Percentiles rank a stretch among this genome's conserved stretches.
Evolutionary conservation across 2,888 invertebrate species (phyloP).

Genomic region (Tenthredo distinguenda): DNA sequence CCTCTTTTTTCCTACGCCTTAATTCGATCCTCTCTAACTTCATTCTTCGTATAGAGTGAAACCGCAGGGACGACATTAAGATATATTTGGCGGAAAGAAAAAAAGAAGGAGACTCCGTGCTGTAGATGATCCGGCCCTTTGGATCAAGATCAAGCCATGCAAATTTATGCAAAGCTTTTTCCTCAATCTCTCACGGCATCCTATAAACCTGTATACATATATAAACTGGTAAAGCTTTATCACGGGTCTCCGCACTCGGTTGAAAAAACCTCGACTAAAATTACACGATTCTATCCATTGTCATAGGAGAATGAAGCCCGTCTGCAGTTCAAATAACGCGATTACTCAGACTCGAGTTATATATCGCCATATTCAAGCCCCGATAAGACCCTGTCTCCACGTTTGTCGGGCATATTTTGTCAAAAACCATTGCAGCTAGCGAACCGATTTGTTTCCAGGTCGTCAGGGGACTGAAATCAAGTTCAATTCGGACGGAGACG

Average conservation of each 20-base stretch:
- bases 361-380: not conserved
- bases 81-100: not conserved
- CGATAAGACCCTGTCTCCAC: too few species aligned
- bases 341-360: conserved; percentile 5
- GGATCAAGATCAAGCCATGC: not conserved
- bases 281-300: not conserved
- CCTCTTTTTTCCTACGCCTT: too few species aligned
- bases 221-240: not conserved
- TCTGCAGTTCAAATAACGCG: not conserved
- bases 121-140: not conserved
- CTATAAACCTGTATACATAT: not conserved
- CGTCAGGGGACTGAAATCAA: conserved; percentile 79
- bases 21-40: too few species aligned
- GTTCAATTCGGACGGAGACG: conserved; percentile 85
- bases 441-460: conserved; percentile 70
- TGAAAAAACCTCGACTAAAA: not conserved
- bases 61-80: not conserved
- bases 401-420: not conserved
- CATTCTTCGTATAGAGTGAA: too few species aligned
- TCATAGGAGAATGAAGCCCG: not conserved
- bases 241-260: not conserved
- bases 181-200: not conserved
- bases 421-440: not conserved
- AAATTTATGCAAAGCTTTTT: not conserved
- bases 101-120: not conserved